phyloP scores from a whole-genome alignment of 2,888 invertebrate genomes.

The Cheilosia impressa region DNA sequence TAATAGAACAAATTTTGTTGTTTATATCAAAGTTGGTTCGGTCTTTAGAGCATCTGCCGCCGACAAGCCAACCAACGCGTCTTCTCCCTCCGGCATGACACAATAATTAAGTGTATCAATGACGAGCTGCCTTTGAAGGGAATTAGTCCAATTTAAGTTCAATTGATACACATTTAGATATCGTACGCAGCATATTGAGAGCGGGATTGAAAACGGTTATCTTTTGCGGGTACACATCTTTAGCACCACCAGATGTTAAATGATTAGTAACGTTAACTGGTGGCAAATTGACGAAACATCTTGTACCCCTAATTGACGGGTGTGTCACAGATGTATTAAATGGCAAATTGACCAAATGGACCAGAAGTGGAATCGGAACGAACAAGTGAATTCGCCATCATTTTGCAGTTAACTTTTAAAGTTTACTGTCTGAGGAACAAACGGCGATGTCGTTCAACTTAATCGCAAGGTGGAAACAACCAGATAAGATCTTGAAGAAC shows the following conservation, averaged over 20 bases:
- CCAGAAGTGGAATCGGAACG: background rate
- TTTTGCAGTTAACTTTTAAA: background rate
- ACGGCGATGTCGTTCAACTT: background rate
- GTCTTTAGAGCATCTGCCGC: no score
- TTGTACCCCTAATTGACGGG: constrained; percentile 16
- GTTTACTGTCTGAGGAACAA: background rate
- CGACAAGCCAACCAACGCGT: no score
- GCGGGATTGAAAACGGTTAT: constrained; percentile 35
- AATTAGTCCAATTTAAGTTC: constrained; percentile 70
- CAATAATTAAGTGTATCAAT: constrained; percentile 70
- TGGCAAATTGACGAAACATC: constrained; percentile 27
- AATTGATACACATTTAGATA: constrained; percentile 59
- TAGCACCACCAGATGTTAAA: constrained; percentile 1
- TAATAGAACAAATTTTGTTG: constrained; percentile 58
- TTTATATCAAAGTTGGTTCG: constrained; percentile 42
- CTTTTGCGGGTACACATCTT: constrained; percentile 20
- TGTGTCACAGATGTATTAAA: constrained; percentile 1
- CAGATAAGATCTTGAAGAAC: constrained; percentile 2
- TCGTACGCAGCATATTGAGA: background rate
- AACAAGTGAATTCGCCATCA: constrained; percentile 4
- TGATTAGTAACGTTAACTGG: constrained; percentile 34
- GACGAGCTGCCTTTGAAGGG: constrained; percentile 63
- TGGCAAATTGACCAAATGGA: constrained; percentile 3
- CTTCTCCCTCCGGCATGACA: constrained; percentile 43
- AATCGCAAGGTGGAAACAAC: constrained; percentile 3